Evolutionary conservation across 64 coral and sea anemone species (phyloP).

Genomic region (Actinia equina): DNA sequence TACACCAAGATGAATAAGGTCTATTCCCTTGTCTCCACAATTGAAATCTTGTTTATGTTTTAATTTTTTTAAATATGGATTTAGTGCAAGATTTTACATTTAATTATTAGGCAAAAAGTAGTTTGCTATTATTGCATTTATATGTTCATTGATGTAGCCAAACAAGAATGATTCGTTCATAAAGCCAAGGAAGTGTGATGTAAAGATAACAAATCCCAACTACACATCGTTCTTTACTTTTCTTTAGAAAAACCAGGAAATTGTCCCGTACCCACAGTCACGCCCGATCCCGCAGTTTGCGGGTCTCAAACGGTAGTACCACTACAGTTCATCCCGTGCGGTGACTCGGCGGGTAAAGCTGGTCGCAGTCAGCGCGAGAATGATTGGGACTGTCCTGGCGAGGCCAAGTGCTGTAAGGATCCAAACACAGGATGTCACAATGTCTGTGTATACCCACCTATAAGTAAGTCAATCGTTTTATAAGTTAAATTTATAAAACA

Average conservation of each 20-base stretch:
- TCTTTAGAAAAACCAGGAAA: slow-evolving; percentile 55
- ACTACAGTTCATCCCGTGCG: slow-evolving; percentile 23
- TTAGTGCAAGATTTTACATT: too few species aligned
- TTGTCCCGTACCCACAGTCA: slow-evolving; percentile 7
- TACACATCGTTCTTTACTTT: neutral
- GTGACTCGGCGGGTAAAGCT: neutral
- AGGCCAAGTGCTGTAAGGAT: slow-evolving; percentile 51
- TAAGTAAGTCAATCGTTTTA: slow-evolving; percentile 19
- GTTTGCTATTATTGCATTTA: too few species aligned
- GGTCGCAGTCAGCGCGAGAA: neutral
- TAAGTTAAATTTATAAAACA: too few species aligned
- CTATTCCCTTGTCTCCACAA: too few species aligned
- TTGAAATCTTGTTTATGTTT: too few species aligned
- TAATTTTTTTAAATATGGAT: too few species aligned
- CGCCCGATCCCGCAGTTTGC: slow-evolving; percentile 36
- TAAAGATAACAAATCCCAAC: too few species aligned
- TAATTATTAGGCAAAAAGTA: too few species aligned
- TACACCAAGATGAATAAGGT: too few species aligned
- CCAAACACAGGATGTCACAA: slow-evolving; percentile 38
- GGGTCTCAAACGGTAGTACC: slow-evolving; percentile 13
- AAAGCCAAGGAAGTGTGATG: too few species aligned
- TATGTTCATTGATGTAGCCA: too few species aligned
- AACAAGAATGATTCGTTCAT: too few species aligned
- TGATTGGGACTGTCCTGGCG: slow-evolving; percentile 55
- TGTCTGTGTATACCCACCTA: slow-evolving; percentile 14